Conservation (phyloP, 2,888 invertebrate species). For the Acleris cristana region DNA sequence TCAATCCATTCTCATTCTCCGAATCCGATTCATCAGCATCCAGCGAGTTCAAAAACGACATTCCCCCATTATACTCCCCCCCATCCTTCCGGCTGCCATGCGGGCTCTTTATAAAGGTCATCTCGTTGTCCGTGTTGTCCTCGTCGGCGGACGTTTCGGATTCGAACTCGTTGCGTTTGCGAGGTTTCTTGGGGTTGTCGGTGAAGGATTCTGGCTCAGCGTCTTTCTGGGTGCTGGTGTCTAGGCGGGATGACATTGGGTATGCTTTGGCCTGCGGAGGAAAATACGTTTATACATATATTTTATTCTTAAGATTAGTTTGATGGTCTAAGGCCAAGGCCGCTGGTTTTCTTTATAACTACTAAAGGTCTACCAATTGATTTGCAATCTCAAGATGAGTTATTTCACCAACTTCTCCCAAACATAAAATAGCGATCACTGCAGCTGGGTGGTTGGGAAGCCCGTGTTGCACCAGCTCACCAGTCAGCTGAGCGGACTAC, state of each 20-base stretch:
- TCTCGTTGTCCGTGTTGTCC: constrained; percentile 82
- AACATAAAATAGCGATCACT: too few species aligned
- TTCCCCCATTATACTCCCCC: constrained; percentile 70
- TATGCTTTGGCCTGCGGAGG: constrained; percentile 82
- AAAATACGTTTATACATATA: background rate
- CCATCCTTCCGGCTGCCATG: constrained; percentile 62
- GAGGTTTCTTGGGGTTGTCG: constrained; percentile 56
- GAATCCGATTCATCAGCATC: constrained; percentile 89
- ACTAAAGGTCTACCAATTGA: too few species aligned
- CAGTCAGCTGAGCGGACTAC: too few species aligned
- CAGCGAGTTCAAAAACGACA: constrained; percentile 76
- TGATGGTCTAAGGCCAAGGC: too few species aligned
- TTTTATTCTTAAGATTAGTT: too few species aligned
- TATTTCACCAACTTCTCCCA: too few species aligned
- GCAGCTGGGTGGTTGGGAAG: too few species aligned
- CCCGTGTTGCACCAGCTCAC: too few species aligned
- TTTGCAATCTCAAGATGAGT: too few species aligned
- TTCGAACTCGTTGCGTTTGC: constrained; percentile 74
- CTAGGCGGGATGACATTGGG: constrained; percentile 77
- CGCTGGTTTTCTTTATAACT: too few species aligned
- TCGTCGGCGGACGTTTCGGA: constrained; percentile 85
- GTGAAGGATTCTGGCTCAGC: constrained; percentile 54
- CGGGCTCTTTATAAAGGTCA: constrained; percentile 83
- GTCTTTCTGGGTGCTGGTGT: constrained; percentile 57
- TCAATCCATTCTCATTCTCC: constrained; percentile 87